phyloP scores from a whole-genome alignment of 2,113 vertebrate genomes.

The Verasper variegatus region DNA sequence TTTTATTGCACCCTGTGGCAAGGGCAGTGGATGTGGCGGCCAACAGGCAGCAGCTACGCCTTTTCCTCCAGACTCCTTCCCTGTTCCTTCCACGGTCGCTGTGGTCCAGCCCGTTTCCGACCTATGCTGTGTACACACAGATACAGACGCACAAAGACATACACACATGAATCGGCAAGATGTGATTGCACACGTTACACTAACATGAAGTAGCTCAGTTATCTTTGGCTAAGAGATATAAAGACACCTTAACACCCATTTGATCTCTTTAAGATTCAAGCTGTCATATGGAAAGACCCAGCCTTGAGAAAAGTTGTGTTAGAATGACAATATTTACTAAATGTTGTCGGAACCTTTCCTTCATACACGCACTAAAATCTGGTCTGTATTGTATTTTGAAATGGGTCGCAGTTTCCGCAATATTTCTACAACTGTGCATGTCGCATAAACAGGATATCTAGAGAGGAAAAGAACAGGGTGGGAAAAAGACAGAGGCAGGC shows the following conservation, averaged over 20 bases:
- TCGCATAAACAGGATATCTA: constrained; percentile 79
- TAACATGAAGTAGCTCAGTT: constrained; percentile 2
- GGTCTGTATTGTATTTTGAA: constrained; percentile 56
- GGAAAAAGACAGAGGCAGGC: constrained; percentile 57
- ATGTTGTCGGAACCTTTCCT: constrained; percentile 29
- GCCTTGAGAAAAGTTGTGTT: neutral
- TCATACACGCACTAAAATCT: constrained; percentile 19
- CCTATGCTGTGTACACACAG: constrained; percentile 53
- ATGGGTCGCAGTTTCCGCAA: constrained; percentile 59
- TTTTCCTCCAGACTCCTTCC: constrained; percentile 80
- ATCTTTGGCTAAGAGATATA: neutral
- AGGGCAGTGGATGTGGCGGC: constrained; percentile 54
- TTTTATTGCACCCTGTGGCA: constrained; percentile 66
- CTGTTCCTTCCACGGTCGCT: constrained; percentile 68
- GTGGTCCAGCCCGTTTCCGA: constrained; percentile 72
- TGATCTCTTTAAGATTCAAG: neutral
- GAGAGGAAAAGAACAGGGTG: constrained; percentile 74
- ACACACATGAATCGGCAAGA: constrained; percentile 1
- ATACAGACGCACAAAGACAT: constrained; percentile 36
- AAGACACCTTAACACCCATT: constrained; percentile 2
- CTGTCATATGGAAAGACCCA: neutral
- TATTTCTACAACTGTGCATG: constrained; percentile 58
- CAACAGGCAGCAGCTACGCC: constrained; percentile 69
- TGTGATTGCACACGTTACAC: constrained; percentile 17
- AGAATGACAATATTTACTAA: constrained; percentile 57